Evolutionary conservation across 2,888 invertebrate genomes (phyloP).

Genomic region (Drosophila anceps): DNA sequence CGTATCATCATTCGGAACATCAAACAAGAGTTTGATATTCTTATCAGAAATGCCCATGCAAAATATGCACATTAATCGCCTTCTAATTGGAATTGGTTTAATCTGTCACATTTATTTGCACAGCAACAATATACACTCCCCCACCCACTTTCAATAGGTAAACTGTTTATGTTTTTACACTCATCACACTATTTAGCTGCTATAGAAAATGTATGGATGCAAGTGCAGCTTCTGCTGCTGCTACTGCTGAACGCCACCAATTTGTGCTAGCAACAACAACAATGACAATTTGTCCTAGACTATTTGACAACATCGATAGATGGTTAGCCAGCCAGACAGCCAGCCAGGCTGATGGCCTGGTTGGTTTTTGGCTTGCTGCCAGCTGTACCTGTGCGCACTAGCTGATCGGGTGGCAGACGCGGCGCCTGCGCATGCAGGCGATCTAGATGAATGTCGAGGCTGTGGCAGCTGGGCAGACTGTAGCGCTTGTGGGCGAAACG

Average conservation of each 20-base stretch:
- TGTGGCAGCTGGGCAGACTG: slow-evolving; percentile 83
- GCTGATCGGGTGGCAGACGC: slow-evolving; percentile 72
- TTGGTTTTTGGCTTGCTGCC: slow-evolving; percentile 1
- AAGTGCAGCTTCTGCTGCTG: slow-evolving; percentile 10
- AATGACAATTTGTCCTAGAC: slow-evolving; percentile 59
- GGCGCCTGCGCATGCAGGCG: slow-evolving; percentile 83
- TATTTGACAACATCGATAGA: slow-evolving; percentile 72
- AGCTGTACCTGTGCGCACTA: slow-evolving; percentile 71
- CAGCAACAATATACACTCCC: background rate
- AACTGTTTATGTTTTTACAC: background rate
- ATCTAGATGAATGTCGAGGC: slow-evolving; percentile 84
- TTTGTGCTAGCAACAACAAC: slow-evolving; percentile 45
- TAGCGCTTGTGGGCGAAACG: slow-evolving; percentile 83
- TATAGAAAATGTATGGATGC: background rate
- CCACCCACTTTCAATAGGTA: background rate
- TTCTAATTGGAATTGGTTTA: too few relatives aligned
- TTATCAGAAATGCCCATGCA: too few relatives aligned
- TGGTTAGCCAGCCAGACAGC: slow-evolving; percentile 17
- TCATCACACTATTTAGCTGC: slow-evolving; percentile 2
- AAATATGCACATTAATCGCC: background rate
- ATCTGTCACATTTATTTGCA: background rate
- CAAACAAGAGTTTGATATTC: background rate
- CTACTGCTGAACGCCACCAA: slow-evolving; percentile 30
- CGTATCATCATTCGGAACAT: background rate
- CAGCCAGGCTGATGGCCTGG: background rate